Percentiles rank a stretch among this genome's conserved stretches.
Evolutionary conservation across 2,888 invertebrate species (phyloP).

Genomic region (Lobophora halterata): DNA sequence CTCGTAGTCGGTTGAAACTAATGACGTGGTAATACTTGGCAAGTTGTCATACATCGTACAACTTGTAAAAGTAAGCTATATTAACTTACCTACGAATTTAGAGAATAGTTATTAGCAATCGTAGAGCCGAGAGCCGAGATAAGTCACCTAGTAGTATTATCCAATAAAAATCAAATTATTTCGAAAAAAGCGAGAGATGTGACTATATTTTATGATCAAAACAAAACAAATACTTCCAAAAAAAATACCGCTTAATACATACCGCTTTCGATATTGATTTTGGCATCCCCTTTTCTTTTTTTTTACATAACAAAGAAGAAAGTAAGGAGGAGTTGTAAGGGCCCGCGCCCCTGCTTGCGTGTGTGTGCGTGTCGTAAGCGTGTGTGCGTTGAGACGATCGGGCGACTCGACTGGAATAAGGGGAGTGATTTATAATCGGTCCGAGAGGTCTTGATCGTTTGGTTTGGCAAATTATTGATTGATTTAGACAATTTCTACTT

Average conservation of each 20-base stretch:
- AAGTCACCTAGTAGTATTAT: no score
- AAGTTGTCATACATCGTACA: no score
- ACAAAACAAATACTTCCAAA: slow-evolving; percentile 27
- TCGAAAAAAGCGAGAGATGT: neutral
- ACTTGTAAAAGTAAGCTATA: no score
- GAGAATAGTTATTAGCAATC: no score
- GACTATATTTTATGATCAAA: slow-evolving; percentile 1
- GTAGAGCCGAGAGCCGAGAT: no score
- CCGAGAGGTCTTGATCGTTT: slow-evolving; percentile 44
- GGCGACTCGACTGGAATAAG: slow-evolving; percentile 63
- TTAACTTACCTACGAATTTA: no score
- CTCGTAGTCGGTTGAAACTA: no score
- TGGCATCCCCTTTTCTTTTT: slow-evolving; percentile 76
- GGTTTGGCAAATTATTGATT: no score
- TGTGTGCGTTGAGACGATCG: slow-evolving; percentile 75
- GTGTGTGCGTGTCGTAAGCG: slow-evolving; percentile 46
- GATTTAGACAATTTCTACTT: no score
- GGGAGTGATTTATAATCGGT: slow-evolving; percentile 43
- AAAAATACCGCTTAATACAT: slow-evolving; percentile 47
- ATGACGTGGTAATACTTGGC: no score
- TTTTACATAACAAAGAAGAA: slow-evolving; percentile 80
- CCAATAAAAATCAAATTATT: no score
- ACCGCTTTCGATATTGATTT: slow-evolving; percentile 74
- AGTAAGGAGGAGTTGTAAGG: slow-evolving; percentile 75
- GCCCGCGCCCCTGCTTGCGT: slow-evolving; percentile 57